A percentile compares a stretch with the other conserved stretches of the same genome.
Evolutionary conservation across 2,113 vertebrate species (phyloP).

Genomic region (Percopsis transmontana): DNA sequence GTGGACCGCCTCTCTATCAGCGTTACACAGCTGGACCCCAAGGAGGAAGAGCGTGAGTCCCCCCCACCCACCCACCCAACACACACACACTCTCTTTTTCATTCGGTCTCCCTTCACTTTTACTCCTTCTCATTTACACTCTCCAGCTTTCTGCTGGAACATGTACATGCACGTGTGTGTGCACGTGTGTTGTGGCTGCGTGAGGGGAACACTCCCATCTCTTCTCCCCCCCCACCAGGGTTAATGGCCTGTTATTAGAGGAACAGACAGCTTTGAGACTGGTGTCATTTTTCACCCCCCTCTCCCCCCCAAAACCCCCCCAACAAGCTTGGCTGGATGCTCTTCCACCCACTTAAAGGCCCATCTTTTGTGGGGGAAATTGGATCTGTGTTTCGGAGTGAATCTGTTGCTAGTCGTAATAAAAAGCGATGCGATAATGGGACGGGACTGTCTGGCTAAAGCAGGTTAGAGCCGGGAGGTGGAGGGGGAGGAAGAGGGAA

Average conservation of each 20-base stretch:
- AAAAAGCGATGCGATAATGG: conserved; percentile 36
- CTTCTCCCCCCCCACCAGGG: conserved; percentile 2
- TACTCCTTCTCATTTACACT: conserved; percentile 2
- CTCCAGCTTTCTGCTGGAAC: neutral
- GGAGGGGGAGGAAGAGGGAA: neutral
- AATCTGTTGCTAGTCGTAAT: conserved; percentile 18
- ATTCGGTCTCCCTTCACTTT: neutral
- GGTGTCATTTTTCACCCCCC: conserved; percentile 34
- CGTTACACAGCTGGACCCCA: conserved; percentile 97
- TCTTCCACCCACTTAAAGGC: conserved; percentile 18
- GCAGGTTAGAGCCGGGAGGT: conserved; percentile 14
- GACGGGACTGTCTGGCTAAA: conserved; percentile 35
- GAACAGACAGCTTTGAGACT: conserved; percentile 24
- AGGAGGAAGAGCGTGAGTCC: conserved; percentile 96
- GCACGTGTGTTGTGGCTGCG: neutral
- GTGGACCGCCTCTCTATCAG: conserved; percentile 97
- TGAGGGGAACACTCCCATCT: conserved; percentile 3
- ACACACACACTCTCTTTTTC: neutral
- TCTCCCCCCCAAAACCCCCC: conserved; percentile 13
- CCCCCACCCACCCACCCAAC: conserved; percentile 11
- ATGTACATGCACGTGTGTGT: neutral
- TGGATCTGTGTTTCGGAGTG: conserved; percentile 19
- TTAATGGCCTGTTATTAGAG: conserved; percentile 43
- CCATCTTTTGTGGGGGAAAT: conserved; percentile 34
- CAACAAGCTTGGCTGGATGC: conserved; percentile 23